Conservation (phyloP, 2,113 vertebrate genomes). For the Ammospiza nelsoni region DNA sequence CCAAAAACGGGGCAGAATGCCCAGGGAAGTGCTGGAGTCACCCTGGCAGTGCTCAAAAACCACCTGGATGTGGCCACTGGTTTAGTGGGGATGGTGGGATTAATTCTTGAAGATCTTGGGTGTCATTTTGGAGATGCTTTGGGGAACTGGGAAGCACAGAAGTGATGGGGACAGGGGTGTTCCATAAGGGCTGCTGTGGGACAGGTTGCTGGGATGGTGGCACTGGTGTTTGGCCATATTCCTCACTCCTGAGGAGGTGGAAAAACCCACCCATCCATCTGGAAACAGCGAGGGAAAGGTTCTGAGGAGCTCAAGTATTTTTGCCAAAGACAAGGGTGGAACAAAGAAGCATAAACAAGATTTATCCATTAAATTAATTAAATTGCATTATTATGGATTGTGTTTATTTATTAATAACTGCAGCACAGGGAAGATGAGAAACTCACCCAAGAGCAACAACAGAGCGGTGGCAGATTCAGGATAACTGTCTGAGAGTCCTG, state of each 20-base stretch:
- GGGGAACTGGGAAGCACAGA: background rate
- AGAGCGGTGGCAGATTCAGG: background rate
- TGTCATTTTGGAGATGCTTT: background rate
- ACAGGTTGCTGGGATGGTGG: fast-evolving
- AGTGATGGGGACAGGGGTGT: background rate
- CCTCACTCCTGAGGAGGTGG: background rate
- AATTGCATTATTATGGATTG: conserved; percentile 25
- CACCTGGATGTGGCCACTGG: background rate
- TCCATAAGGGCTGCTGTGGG: background rate
- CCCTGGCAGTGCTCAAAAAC: background rate
- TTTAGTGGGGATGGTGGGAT: background rate
- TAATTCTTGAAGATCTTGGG: background rate
- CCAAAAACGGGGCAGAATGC: background rate
- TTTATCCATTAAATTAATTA: conserved; percentile 56
- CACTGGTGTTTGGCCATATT: background rate
- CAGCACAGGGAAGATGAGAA: background rate
- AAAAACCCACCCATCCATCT: background rate
- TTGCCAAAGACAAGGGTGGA: background rate
- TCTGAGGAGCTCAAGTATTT: background rate
- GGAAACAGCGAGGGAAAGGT: background rate
- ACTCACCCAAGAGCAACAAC: background rate
- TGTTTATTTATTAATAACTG: conserved; percentile 50
- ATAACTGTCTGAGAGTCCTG: background rate
- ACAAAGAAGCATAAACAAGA: conserved; percentile 32
- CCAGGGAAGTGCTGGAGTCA: background rate